These are phyloP conservation scores for Halyomorpha halys DNA, from an alignment of 1,140 invertebrate species.

Conservation along the genomic window DNA sequence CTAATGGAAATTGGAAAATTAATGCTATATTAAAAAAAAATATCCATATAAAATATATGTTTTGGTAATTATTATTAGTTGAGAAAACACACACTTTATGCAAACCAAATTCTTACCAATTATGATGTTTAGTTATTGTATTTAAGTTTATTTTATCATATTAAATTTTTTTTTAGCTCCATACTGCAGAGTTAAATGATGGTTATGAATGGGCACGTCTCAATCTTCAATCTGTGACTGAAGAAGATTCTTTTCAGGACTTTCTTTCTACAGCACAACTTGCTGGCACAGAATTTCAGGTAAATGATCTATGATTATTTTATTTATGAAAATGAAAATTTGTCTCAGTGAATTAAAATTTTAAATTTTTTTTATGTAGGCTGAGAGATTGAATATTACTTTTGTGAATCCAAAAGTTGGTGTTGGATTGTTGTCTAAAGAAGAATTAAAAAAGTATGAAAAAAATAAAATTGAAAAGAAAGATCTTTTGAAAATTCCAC, in stretches of 20 bases:
- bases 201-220: conserved; percentile 81
- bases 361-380: conserved; percentile 38
- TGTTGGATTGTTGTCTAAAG: conserved; percentile 49
- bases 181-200: conserved; percentile 78
- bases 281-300: conserved; percentile 80
- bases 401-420: conserved; percentile 54
- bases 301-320: conserved; percentile 27
- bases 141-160: too few species aligned
- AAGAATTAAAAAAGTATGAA: conserved; percentile 49
- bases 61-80: too few species aligned
- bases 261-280: conserved; percentile 89
- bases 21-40: too few species aligned
- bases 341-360: neutral
- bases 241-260: conserved; percentile 90
- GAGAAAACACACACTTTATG: too few species aligned
- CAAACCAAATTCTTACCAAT: too few species aligned
- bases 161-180: conserved; percentile 60
- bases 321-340: neutral
- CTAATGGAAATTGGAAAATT: too few species aligned
- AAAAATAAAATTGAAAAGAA: conserved; percentile 54
- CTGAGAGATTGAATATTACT: conserved; percentile 79
- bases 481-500: conserved; percentile 60
- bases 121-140: too few species aligned
- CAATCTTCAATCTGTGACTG: conserved; percentile 88
- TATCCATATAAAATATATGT: too few species aligned